phyloP scores from a whole-genome alignment of 2,113 vertebrate genomes.

The Pachypanchax playfairii region DNA sequence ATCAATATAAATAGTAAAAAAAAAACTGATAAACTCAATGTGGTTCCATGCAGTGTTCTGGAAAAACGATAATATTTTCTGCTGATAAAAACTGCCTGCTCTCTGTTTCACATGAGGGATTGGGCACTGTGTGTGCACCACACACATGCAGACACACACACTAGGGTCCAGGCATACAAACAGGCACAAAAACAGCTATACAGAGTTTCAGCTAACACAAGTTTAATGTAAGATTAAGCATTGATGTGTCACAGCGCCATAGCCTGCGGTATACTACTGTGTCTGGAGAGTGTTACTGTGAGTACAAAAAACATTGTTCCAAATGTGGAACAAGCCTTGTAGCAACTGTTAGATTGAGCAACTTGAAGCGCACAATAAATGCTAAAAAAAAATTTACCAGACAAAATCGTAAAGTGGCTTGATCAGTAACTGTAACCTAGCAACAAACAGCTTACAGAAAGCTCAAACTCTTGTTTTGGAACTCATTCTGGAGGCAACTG shows the following conservation, averaged over 20 bases:
- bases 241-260: conserved; percentile 63
- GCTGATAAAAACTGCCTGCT: conserved; percentile 49
- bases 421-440: conserved; percentile 72
- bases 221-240: conserved; percentile 59
- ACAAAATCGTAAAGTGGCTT: conserved; percentile 41
- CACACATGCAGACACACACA: conserved; percentile 2
- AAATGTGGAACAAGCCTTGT: conserved; percentile 48
- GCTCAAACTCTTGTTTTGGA: conserved; percentile 59
- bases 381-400: conserved; percentile 40
- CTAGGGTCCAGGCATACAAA: conserved; percentile 31
- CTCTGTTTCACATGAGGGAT: conserved; percentile 44
- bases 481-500: conserved; percentile 53
- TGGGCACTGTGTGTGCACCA: conserved; percentile 10
- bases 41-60: conserved; percentile 36
- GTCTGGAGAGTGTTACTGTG: conserved; percentile 61
- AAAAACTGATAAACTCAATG: conserved; percentile 66
- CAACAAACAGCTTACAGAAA: conserved; percentile 68
- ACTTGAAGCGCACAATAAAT: conserved; percentile 54
- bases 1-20: conserved; percentile 63
- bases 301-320: conserved; percentile 43
- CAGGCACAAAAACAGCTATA: conserved; percentile 41
- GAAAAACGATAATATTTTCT: conserved; percentile 55
- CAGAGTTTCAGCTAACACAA: conserved; percentile 45
- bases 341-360: conserved; percentile 32
- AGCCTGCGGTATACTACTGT: conserved; percentile 46